Evolutionary conservation across 2,113 vertebrate species (phyloP).

Genomic region (Heterotis niloticus): DNA sequence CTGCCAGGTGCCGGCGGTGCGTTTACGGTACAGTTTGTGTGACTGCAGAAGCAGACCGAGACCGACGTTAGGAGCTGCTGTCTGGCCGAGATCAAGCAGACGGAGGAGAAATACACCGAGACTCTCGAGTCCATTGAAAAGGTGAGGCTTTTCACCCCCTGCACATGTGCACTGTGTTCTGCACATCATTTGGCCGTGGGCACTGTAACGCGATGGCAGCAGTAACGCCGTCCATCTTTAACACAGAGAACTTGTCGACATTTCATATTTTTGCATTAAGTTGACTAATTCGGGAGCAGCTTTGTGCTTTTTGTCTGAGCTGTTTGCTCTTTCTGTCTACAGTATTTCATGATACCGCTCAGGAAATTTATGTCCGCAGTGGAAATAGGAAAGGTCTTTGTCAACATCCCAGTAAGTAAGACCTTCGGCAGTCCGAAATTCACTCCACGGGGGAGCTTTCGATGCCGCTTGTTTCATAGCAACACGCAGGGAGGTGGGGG

Average conservation of each 20-base stretch:
- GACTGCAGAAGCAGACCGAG: constrained; percentile 63
- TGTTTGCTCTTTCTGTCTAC: constrained; percentile 33
- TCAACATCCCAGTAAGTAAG: constrained; percentile 82
- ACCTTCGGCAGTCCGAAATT: no score
- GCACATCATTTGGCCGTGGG: no score
- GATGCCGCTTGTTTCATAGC: no score
- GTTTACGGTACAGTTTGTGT: not conserved
- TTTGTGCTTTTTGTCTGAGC: not conserved
- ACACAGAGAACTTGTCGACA: no score
- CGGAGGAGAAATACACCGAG: constrained; percentile 92
- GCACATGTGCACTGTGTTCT: no score
- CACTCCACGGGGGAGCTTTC: no score
- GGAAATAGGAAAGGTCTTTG: constrained; percentile 82
- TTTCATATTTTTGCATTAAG: no score
- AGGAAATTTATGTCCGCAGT: constrained; percentile 76
- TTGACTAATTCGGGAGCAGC: not conserved
- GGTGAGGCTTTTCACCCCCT: constrained; percentile 59
- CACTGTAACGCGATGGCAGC: no score
- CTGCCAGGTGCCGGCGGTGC: no score
- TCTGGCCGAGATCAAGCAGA: constrained; percentile 87
- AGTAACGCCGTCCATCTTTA: no score
- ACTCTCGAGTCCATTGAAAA: constrained; percentile 90
- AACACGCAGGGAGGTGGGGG: no score
- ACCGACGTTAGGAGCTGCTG: constrained; percentile 85
- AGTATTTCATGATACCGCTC: constrained; percentile 88